Evolutionary conservation across 2,113 vertebrate genomes (phyloP), one percentile per base, ranked within the genome.

Genomic region (Uropsilus gracilis): DNA sequence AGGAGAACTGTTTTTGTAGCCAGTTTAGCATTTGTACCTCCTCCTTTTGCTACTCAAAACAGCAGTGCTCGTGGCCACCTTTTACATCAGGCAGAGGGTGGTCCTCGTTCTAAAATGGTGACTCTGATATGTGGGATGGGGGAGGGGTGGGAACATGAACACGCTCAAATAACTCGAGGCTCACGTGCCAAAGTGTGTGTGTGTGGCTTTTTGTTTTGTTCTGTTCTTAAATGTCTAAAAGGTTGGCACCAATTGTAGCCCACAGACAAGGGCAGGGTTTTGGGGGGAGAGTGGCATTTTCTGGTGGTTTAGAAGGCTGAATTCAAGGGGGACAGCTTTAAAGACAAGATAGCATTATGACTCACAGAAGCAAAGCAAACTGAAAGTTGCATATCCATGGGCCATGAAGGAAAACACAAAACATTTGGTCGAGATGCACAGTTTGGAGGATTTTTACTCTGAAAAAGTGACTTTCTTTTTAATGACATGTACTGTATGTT

Each of bases 151-250:
- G 89, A 76, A 83, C 63, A 28, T 18, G 95, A 95, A 95, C 90
- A 78, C 2, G 14, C 80, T 91, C 71, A 75, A 57, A 53, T 91
- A 96, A 97, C 95, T 93, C 53, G n/a, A 97, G 98, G 98, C 98
- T 98, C 63, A 71, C 28, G 98, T 98, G 98, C 98, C 98, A 98
- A 98, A 98, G 97, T 93, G 88, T 92, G 96, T 95, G 95, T 94
- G 96, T 55, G 73, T 5, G 13, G 86, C 13, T 88, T 14, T 71
- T 75, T 28, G 32, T 20, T 44, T 78, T 61, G 22, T 50, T 86
- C 64, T 66, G 63, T 73, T 90, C 92, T 72, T 8, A 66, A 95
- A 96, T 75, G 55, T 97, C 88, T 66, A 46, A 93, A 84, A 91
- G 91, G 86, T 97, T 95, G 97, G 94, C 96, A 78, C 96, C 53